Percentiles rank a stretch among this genome's conserved stretches.
phyloP scores from a whole-genome alignment of 2,888 invertebrate species.

The Pardosa pseudoannulata region DNA sequence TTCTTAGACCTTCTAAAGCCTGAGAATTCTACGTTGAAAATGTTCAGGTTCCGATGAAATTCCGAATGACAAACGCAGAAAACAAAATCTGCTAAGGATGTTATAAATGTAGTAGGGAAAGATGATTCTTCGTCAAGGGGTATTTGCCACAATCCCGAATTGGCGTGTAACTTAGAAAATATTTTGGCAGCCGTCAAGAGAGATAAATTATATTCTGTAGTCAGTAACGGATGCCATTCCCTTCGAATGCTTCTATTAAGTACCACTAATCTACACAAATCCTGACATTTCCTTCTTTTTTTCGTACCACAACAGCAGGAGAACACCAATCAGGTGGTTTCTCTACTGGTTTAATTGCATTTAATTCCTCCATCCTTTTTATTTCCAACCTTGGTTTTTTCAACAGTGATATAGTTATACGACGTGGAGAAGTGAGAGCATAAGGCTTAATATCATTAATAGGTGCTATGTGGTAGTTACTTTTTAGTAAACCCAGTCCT shows the following conservation, averaged over 20 bases:
- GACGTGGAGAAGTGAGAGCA: too few species aligned
- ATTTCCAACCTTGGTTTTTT: not conserved
- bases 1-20: too few species aligned
- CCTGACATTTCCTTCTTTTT: conserved; percentile 21
- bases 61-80: conserved; percentile 26
- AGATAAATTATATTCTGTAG: not conserved
- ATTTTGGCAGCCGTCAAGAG: not conserved
- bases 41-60: not conserved
- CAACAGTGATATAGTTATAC: not conserved
- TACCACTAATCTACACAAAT: conserved; percentile 14
- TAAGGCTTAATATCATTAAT: too few species aligned
- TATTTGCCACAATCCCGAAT: not conserved
- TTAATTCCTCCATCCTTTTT: not conserved
- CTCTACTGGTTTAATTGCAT: conserved; percentile 10
- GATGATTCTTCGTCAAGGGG: not conserved
- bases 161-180: not conserved
- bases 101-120: conserved; percentile 31
- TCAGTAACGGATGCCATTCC: not conserved
- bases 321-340: conserved; percentile 28
- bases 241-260: not conserved
- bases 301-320: not conserved
- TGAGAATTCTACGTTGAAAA: too few species aligned
- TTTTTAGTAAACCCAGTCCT: too few species aligned
- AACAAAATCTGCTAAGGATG: conserved; percentile 17
- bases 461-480: too few species aligned